Evolutionary conservation across 92 coral and sea anemone species (phyloP).

Genomic region (Parazoanthus swiftii): DNA sequence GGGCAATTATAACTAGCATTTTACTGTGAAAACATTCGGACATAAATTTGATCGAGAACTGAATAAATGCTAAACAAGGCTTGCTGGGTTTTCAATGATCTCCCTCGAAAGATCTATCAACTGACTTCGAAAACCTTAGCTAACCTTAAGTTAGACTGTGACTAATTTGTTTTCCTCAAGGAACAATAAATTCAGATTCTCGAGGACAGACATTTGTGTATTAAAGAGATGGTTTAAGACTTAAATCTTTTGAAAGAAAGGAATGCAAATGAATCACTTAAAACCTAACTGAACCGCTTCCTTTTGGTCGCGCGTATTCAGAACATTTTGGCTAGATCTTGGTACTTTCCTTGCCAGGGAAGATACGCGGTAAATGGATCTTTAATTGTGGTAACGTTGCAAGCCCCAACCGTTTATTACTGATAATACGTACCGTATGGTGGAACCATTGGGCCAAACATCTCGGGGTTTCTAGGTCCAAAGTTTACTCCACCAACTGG

Average conservation of each 20-base stretch:
- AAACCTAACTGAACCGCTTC: neutral
- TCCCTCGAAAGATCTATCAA: neutral
- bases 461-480: constrained; percentile 80
- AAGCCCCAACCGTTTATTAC: neutral
- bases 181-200: neutral
- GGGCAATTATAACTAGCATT: neutral
- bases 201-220: neutral
- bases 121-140: neutral
- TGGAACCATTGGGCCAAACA: constrained; percentile 85
- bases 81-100: no score
- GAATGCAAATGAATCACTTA: neutral
- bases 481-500: constrained; percentile 77
- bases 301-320: neutral
- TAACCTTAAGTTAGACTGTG: no score
- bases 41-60: neutral
- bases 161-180: neutral
- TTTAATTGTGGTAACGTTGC: constrained; percentile 2
- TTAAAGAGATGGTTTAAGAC: neutral
- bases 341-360: neutral
- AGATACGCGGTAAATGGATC: neutral
- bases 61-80: neutral
- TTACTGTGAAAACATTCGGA: neutral
- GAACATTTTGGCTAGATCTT: neutral
- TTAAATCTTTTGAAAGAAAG: constrained; percentile 2
- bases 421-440: constrained; percentile 67